A percentile compares a stretch with the other conserved stretches of the same genome.
Evolutionary conservation across 2,113 vertebrate species (phyloP).

Genomic region (Heliornis fulica): DNA sequence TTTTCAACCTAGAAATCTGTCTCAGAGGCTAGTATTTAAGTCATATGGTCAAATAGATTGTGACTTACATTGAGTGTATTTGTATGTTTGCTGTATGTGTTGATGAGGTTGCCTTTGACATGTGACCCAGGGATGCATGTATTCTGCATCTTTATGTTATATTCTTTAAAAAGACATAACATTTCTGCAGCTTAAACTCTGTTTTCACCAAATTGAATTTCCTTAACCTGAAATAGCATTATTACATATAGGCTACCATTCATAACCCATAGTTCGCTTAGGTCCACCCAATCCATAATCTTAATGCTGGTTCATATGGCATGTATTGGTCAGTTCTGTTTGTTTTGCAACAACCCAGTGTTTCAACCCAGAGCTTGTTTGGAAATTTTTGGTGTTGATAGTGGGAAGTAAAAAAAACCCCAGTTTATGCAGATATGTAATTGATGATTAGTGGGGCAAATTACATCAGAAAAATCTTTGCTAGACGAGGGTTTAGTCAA

Average conservation of each 20-base stretch:
- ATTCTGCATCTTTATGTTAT: not conserved
- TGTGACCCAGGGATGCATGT: not conserved
- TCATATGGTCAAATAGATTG: not conserved
- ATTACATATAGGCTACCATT: not conserved
- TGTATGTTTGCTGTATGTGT: not conserved
- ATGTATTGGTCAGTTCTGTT: not conserved
- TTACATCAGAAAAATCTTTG: not conserved
- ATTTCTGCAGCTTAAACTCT: not conserved
- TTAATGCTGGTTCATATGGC: not conserved
- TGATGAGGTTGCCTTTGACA: not conserved
- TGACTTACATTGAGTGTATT: not conserved
- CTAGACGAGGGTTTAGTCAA: not conserved
- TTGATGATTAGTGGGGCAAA: not conserved
- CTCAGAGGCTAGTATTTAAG: not conserved
- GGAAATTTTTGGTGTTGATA: not conserved
- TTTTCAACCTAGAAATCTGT: not conserved
- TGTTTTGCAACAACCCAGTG: rapidly evolving
- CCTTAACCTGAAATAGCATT: not conserved
- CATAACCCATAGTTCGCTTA: not conserved
- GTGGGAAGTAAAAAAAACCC: not conserved
- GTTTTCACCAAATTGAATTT: not conserved
- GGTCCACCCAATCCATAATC: not conserved
- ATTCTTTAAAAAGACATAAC: not conserved
- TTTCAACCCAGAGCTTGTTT: not conserved
- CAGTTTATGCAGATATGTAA: not conserved